Conservation (phyloP, 2,797 vertebrate genomes). For the Nasua narica region DNA sequence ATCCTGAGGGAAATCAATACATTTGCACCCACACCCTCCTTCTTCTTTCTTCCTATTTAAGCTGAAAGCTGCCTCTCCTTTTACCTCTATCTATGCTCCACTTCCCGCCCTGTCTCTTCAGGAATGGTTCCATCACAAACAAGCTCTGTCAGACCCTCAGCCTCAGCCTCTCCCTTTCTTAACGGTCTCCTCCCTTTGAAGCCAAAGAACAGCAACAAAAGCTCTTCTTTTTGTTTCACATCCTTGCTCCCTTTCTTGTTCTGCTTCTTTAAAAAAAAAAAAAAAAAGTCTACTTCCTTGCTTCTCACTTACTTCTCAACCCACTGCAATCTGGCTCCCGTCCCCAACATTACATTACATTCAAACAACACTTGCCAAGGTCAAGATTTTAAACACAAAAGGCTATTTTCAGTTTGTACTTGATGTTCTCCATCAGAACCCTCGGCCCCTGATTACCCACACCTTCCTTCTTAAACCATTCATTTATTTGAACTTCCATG, state of each 20-base stretch:
- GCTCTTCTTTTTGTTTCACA: neutral
- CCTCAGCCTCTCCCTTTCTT: neutral
- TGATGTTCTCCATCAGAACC: neutral
- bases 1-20: neutral
- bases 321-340: neutral
- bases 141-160: neutral
- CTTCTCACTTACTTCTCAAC: neutral
- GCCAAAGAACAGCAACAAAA: neutral
- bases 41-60: constrained; percentile 36
- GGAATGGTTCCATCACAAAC: neutral
- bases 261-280: neutral
- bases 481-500: neutral
- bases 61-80: neutral
- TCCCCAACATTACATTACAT: neutral
- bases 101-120: neutral
- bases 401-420: neutral
- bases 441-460: neutral
- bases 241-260: neutral
- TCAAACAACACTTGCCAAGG: constrained; percentile 7
- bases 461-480: neutral
- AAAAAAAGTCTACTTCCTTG: neutral
- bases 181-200: neutral
- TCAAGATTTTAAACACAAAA: constrained; percentile 30
- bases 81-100: neutral
- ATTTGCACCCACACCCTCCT: neutral